A percentile compares a stretch with the other conserved stretches of the same genome.
These are phyloP conservation scores for Notodonta dromedarius DNA, from an alignment of 2,888 invertebrate species.

Conservation along the genomic window DNA sequence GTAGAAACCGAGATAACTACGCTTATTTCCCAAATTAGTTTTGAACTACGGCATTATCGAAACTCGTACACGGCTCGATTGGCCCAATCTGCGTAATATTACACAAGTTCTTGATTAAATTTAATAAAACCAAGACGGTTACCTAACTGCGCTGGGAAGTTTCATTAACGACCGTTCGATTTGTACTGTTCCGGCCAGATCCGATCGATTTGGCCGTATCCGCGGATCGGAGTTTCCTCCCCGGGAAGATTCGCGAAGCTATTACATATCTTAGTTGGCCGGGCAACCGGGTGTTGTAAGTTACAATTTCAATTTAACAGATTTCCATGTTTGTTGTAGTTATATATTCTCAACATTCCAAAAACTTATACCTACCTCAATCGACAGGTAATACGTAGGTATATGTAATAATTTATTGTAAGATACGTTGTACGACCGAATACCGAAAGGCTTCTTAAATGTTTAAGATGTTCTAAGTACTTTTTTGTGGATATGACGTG, in stretches of 20 bases:
- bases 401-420: too few species aligned
- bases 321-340: too few species aligned
- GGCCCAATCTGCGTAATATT: conserved; percentile 83
- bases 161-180: conserved; percentile 82
- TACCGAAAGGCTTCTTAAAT: too few species aligned
- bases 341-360: too few species aligned
- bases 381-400: too few species aligned
- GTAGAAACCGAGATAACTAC: conserved; percentile 72
- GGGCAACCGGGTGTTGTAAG: conserved; percentile 8
- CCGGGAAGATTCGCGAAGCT: conserved; percentile 32
- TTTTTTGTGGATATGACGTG: too few species aligned
- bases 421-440: too few species aligned
- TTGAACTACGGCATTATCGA: conserved; percentile 79
- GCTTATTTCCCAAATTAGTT: conserved; percentile 82
- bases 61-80: conserved; percentile 81
- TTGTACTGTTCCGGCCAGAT: conserved; percentile 64
- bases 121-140: conserved; percentile 83
- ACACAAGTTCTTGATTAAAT: conserved; percentile 84
- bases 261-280: conserved; percentile 31
- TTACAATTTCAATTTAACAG: too few species aligned
- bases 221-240: conserved; percentile 31
- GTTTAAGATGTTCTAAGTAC: too few species aligned
- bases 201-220: conserved; percentile 59
- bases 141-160: conserved; percentile 80
- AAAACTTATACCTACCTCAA: too few species aligned